Base-by-base conservation (phyloP, 2,888 invertebrate genomes). In the Scaptomyza reducta region DNA sequence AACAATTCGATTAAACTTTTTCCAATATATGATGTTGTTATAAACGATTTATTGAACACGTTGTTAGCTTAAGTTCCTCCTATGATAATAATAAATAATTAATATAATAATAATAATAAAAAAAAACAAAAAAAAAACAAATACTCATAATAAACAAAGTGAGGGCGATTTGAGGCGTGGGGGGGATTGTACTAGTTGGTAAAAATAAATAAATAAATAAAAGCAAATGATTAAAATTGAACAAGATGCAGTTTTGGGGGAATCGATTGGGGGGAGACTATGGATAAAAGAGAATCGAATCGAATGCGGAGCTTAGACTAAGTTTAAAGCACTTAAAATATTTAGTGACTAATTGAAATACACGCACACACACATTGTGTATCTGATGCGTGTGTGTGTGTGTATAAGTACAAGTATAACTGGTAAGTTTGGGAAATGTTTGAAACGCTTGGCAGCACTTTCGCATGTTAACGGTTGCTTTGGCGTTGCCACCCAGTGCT, bases 271-370 rank as follows among this genome's bases (percentile, higher is more conserved):
- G n/a, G n/a, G n/a, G n/a, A n/a, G n/a, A n/a, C n/a, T n/a, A n/a
- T n/a, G n/a, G n/a, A n/a, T n/a, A n/a, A n/a, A n/a, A n/a, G n/a
- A n/a, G 42, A 68, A 61, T 60, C 44, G 16, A 44, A 63, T 22
- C 40, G n/a, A 38, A 67, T 58, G 33, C 42, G 64, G 58, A 72
- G 59, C 81, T 89, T 85, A 89, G 77, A 81, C 87, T 87, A 87
- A 79, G 71, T 70, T 73, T 79, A 79, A 78, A 74, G 81, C 74
- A 77, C 90, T 90, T 90, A 90, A 89, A 84, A 87, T 90, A 90
- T 88, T 90, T 90, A 90, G 89, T 90, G 90, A 90, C 90, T 90
- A 90, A 85, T 88, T 88, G 88, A 89, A 89, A 75, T 79, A 75
- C 70, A 73, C 54, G 53, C 68, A 61, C 70, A 33, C 11, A 33